Percentiles rank a stretch among this genome's conserved stretches.
Evolutionary conservation across 2,888 invertebrate genomes (phyloP).

Genomic region (Notodonta dromedarius): DNA sequence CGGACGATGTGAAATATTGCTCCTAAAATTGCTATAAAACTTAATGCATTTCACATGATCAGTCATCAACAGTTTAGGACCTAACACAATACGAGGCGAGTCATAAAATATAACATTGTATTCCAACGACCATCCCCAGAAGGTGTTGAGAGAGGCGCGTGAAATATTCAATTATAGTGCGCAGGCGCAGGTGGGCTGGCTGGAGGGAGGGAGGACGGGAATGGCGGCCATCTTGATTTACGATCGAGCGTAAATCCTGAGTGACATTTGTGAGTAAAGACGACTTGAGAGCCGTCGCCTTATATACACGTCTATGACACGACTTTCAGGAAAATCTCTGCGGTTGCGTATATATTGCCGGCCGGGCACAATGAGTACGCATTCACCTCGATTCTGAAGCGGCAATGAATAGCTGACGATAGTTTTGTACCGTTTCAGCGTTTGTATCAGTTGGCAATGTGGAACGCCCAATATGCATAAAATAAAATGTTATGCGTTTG

Average conservation of each 20-base stretch:
- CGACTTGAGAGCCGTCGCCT: constrained; percentile 57
- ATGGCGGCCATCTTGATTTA: constrained; percentile 82
- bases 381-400: constrained; percentile 27
- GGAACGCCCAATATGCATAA: constrained; percentile 53
- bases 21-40: constrained; percentile 80
- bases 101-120: constrained; percentile 81
- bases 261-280: constrained; percentile 80
- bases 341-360: constrained; percentile 52
- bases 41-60: constrained; percentile 80
- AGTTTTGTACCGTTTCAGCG: constrained; percentile 36
- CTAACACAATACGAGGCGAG: constrained; percentile 78
- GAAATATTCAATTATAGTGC: constrained; percentile 83
- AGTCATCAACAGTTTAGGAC: constrained; percentile 81
- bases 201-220: constrained; percentile 49
- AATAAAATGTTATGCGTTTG: constrained; percentile 54
- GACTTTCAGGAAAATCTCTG: constrained; percentile 69
- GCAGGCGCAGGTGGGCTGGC: constrained; percentile 71
- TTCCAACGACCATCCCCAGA: constrained; percentile 59
- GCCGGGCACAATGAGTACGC: constrained; percentile 27
- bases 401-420: constrained; percentile 47
- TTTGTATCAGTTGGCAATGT: constrained; percentile 45
- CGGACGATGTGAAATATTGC: constrained; percentile 80
- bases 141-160: constrained; percentile 82
- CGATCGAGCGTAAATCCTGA: constrained; percentile 78
- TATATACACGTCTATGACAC: constrained; percentile 58